Conservation (phyloP, 2,888 invertebrate genomes). For the Anthrax anthrax region DNA sequence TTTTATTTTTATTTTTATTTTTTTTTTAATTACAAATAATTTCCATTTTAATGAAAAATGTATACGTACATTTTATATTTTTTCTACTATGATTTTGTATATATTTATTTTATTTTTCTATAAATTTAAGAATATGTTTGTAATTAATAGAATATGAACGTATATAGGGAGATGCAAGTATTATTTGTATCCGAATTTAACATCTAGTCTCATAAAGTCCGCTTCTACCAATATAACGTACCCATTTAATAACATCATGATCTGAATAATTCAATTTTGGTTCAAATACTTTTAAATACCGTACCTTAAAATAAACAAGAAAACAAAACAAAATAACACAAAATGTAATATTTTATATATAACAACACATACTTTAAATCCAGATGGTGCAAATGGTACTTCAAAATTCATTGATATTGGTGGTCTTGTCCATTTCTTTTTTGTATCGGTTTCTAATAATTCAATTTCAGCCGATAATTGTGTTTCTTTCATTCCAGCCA, state of each 20-base stretch:
- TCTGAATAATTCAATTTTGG: constrained; percentile 99
- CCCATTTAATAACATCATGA: constrained; percentile 99
- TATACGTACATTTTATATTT: too few relatives aligned
- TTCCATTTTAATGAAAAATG: too few relatives aligned
- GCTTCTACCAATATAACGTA: constrained; percentile 96
- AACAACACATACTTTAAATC: constrained; percentile 63
- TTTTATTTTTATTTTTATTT: too few relatives aligned
- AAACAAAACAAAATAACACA: neutral
- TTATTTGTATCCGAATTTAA: constrained; percentile 34
- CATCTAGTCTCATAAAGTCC: constrained; percentile 99
- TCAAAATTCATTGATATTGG: constrained; percentile 99
- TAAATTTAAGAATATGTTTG: too few relatives aligned
- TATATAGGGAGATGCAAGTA: too few relatives aligned
- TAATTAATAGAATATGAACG: too few relatives aligned
- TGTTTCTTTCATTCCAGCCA: constrained; percentile 99
- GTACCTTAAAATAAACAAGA: constrained; percentile 43
- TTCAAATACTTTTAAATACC: constrained; percentile 98
- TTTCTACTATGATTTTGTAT: too few relatives aligned
- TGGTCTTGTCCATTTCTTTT: constrained; percentile 99
- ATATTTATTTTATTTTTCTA: too few relatives aligned
- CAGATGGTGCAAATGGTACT: constrained; percentile 99
- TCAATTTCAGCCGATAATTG: constrained; percentile 99
- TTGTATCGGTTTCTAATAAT: constrained; percentile 92
- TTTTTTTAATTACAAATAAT: too few relatives aligned
- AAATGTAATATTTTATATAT: neutral